Evolutionary conservation across 2,797 vertebrate species (phyloP).

Genomic region (Naso thynnoides): DNA sequence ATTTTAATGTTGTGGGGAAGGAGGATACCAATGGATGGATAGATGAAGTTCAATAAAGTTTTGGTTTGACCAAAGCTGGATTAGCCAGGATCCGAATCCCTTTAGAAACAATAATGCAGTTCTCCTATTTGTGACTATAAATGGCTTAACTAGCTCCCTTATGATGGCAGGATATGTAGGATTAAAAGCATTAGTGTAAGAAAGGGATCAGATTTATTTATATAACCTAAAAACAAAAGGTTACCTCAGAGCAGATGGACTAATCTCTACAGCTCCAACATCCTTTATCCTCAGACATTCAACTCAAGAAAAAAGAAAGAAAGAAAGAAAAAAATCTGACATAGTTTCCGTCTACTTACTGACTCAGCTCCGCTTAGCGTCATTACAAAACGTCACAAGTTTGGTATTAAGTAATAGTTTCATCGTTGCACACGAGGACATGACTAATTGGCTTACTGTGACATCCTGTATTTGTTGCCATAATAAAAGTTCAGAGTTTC

Average conservation of each 20-base stretch:
- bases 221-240: not conserved
- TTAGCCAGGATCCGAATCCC: not conserved
- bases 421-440: not conserved
- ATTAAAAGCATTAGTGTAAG: not conserved
- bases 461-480: not conserved
- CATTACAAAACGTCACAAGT: constrained; percentile 22
- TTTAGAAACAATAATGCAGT: not conserved
- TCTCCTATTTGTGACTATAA: not conserved
- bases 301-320: not conserved
- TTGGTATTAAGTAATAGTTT: constrained; percentile 36
- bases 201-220: not conserved
- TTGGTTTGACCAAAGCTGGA: too few relatives aligned
- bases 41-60: too few relatives aligned
- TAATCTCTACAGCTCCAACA: not conserved
- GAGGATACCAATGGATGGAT: too few relatives aligned
- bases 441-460: constrained; percentile 29
- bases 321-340: too few relatives aligned
- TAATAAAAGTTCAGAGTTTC: not conserved
- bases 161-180: not conserved
- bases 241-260: not conserved
- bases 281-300: not conserved
- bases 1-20: too few relatives aligned
- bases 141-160: not conserved
- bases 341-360: constrained; percentile 3
- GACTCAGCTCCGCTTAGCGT: constrained; percentile 22